Percentiles rank a stretch among this genome's conserved stretches.
These are phyloP conservation scores for Morone chrysops DNA, from an alignment of 2,113 vertebrate genomes.

Conservation along the genomic window DNA sequence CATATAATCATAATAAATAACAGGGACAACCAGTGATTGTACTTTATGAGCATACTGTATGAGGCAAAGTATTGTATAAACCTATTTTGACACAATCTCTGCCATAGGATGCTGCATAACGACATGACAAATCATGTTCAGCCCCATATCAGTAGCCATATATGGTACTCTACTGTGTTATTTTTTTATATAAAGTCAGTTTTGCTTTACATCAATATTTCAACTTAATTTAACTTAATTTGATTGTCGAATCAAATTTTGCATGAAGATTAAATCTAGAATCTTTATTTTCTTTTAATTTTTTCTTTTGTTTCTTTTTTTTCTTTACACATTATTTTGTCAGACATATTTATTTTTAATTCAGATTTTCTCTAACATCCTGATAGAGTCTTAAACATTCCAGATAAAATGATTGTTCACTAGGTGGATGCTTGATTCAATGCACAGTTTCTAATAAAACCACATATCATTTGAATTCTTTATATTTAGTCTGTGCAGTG, in stretches of 20 bases:
- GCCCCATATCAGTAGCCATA: slow-evolving; percentile 65
- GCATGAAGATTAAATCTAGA: slow-evolving; percentile 62
- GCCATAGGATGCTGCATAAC: neutral
- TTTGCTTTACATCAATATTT: slow-evolving; percentile 48
- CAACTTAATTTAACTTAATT: slow-evolving; percentile 24
- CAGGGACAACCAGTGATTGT: slow-evolving; percentile 37
- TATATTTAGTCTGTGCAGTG: slow-evolving; percentile 28
- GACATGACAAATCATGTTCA: slow-evolving; percentile 28
- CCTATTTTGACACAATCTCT: slow-evolving; percentile 5
- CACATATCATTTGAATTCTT: slow-evolving; percentile 62
- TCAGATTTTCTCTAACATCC: slow-evolving; percentile 45
- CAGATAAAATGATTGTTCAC: slow-evolving; percentile 74
- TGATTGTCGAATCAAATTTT: slow-evolving; percentile 50
- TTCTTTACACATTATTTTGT: slow-evolving; percentile 21
- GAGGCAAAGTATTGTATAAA: neutral
- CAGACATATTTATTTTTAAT: slow-evolving; percentile 24
- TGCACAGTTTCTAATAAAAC: slow-evolving; percentile 78
- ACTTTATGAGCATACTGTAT: slow-evolving; percentile 8
- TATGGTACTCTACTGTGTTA: slow-evolving; percentile 25
- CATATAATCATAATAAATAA: slow-evolving; percentile 15
- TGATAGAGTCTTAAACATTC: slow-evolving; percentile 65
- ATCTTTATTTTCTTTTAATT: slow-evolving; percentile 11
- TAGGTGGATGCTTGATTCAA: slow-evolving; percentile 66
- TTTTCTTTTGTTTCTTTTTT: slow-evolving; percentile 5
- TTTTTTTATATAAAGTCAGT: slow-evolving; percentile 23